phyloP scores from a whole-genome alignment of 2,797 vertebrate species.

The Enteromius paludinosus region DNA sequence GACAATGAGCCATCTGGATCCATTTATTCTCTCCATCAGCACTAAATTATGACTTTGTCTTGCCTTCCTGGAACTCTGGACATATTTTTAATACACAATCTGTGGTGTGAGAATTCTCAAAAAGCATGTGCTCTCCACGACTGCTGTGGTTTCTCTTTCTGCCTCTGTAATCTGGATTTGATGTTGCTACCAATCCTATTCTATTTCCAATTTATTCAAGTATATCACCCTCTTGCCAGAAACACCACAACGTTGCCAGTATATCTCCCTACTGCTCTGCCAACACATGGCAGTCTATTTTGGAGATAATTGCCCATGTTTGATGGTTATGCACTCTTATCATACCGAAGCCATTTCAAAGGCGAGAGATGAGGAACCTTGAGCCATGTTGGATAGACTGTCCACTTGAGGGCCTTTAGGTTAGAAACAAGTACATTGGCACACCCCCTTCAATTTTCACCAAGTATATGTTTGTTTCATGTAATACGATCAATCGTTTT shows the following conservation, averaged over 20 bases:
- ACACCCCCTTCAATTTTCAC: conserved; percentile 6
- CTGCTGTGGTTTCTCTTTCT: conserved; percentile 35
- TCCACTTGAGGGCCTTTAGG: conserved; percentile 5
- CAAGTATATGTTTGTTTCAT: conserved; percentile 26
- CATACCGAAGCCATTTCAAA: conserved; percentile 36
- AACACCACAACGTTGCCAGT: conserved; percentile 24
- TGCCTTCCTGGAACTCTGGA: conserved; percentile 41
- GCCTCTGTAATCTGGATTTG: conserved; percentile 51
- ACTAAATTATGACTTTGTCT: conserved; percentile 53
- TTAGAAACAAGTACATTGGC: not conserved
- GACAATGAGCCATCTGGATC: conserved; percentile 59
- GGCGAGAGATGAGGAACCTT: conserved; percentile 11
- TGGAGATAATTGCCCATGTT: conserved; percentile 52
- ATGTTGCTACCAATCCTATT: conserved; percentile 37
- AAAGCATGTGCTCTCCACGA: conserved; percentile 52
- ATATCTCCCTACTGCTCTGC: conserved; percentile 37
- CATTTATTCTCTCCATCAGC: conserved; percentile 53
- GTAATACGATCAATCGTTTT: conserved; percentile 29
- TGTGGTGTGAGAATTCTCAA: conserved; percentile 54
- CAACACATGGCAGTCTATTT: conserved; percentile 54
- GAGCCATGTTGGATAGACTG: conserved; percentile 26
- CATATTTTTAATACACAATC: conserved; percentile 58
- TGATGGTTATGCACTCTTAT: conserved; percentile 48
- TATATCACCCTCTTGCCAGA: conserved; percentile 37
- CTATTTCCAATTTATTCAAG: conserved; percentile 48